These are phyloP conservation scores for Streptopelia turtur DNA, from an alignment of 2,797 vertebrate species.

Conservation along the genomic window DNA sequence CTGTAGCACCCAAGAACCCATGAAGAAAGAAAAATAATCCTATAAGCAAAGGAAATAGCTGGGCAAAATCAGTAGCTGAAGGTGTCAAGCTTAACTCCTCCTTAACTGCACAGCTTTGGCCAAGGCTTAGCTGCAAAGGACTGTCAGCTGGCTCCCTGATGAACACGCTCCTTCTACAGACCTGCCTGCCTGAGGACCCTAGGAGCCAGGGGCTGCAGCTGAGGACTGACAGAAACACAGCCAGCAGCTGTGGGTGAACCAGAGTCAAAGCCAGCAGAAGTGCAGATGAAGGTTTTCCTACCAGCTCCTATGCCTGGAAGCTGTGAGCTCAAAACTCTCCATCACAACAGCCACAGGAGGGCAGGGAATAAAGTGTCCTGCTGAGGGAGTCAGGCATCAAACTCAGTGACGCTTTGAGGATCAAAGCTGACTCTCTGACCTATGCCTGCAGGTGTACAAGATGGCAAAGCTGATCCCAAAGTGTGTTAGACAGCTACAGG, in stretches of 20 bases:
- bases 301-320: background rate
- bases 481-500: background rate
- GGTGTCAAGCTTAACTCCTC: background rate
- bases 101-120: background rate
- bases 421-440: background rate
- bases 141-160: background rate
- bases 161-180: background rate
- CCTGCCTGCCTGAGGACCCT: background rate
- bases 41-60: background rate
- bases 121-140: background rate
- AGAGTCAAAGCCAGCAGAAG: background rate
- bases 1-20: background rate
- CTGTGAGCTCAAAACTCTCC: background rate
- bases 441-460: background rate
- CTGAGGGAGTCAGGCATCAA: background rate
- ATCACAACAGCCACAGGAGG: background rate
- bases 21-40: background rate
- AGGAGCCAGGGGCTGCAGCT: background rate
- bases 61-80: background rate
- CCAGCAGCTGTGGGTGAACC: background rate
- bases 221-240: background rate
- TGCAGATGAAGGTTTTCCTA: background rate
- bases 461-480: background rate
- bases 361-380: background rate
- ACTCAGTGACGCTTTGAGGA: background rate